Conservation (phyloP, 2,797 vertebrate genomes). For the Sebastes kiyomatsui region DNA sequence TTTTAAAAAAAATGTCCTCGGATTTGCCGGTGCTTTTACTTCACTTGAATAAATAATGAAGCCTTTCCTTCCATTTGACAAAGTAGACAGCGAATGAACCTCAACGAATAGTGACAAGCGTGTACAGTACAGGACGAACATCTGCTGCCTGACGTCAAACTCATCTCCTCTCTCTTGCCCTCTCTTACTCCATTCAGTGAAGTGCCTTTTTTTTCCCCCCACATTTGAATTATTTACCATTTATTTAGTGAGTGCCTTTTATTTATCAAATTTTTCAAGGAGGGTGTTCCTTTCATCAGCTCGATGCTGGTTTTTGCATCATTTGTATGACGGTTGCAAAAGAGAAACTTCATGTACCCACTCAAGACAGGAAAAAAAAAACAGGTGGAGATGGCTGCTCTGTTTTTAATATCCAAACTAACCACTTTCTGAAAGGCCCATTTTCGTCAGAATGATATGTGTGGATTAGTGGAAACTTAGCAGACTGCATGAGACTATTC, state of each 20-base stretch:
- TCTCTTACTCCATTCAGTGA: background rate
- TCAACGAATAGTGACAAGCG: conserved; percentile 32
- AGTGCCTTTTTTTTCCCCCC: background rate
- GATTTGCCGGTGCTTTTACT: conserved; percentile 31
- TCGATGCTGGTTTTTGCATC: conserved; percentile 8
- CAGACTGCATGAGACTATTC: conserved; percentile 55
- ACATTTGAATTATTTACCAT: conserved; percentile 34
- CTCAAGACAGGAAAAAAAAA: background rate
- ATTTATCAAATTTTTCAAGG: conserved; percentile 15
- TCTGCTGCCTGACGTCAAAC: conserved; percentile 48
- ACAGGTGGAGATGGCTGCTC: background rate
- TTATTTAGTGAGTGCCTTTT: conserved; percentile 4
- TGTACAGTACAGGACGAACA: conserved; percentile 43
- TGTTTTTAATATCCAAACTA: conserved; percentile 30
- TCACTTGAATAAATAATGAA: conserved; percentile 61
- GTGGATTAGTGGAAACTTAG: conserved; percentile 70
- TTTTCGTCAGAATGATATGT: conserved; percentile 48
- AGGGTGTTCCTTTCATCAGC: background rate
- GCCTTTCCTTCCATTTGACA: conserved; percentile 33
- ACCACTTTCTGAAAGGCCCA: conserved; percentile 37
- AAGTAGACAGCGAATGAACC: conserved; percentile 51
- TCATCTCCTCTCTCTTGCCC: background rate
- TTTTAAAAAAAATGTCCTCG: conserved; percentile 22
- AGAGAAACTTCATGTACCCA: conserved; percentile 4
- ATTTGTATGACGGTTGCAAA: background rate